phyloP scores from a whole-genome alignment of 2,888 invertebrate genomes.

The Drosophila kokeensis region DNA sequence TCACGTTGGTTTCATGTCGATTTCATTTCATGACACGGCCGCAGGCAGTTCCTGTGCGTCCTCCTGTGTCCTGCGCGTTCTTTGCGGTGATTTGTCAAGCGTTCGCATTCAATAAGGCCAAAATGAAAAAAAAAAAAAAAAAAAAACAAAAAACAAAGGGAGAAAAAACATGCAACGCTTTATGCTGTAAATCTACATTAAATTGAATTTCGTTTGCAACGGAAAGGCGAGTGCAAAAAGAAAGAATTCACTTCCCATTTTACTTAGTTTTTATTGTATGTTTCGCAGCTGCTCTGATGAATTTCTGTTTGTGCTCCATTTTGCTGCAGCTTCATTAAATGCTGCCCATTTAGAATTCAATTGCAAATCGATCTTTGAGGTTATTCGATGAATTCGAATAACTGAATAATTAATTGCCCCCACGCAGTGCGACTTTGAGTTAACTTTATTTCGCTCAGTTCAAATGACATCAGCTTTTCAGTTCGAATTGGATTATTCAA shows the following conservation, averaged over 20 bases:
- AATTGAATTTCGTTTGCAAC: constrained; percentile 69
- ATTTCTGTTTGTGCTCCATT: constrained; percentile 58
- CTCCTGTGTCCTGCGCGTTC: constrained; percentile 18
- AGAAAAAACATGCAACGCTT: constrained; percentile 37
- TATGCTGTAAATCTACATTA: constrained; percentile 73
- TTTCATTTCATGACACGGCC: constrained; percentile 78
- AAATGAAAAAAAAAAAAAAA: constrained; percentile 23
- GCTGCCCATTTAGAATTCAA: constrained; percentile 79
- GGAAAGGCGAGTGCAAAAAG: constrained; percentile 9
- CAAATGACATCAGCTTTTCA: constrained; percentile 38
- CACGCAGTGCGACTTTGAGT: constrained; percentile 32
- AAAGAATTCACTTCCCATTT: constrained; percentile 7
- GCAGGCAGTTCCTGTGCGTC: constrained; percentile 51
- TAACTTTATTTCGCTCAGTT: constrained; percentile 26
- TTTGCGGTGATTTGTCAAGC: constrained; percentile 75
- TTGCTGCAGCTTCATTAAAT: constrained; percentile 71
- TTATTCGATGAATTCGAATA: constrained; percentile 64
- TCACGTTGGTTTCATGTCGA: constrained; percentile 81
- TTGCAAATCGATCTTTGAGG: constrained; percentile 71
- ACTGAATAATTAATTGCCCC: constrained; percentile 75
- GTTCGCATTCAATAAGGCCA: constrained; percentile 61
- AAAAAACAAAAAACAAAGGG: constrained; percentile 26
- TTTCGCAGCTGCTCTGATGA: constrained; percentile 8
- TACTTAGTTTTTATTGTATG: neutral
- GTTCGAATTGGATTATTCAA: constrained; percentile 63